Evolutionary conservation across 2,888 invertebrate genomes (phyloP).

Genomic region (Syrista parreyssii): DNA sequence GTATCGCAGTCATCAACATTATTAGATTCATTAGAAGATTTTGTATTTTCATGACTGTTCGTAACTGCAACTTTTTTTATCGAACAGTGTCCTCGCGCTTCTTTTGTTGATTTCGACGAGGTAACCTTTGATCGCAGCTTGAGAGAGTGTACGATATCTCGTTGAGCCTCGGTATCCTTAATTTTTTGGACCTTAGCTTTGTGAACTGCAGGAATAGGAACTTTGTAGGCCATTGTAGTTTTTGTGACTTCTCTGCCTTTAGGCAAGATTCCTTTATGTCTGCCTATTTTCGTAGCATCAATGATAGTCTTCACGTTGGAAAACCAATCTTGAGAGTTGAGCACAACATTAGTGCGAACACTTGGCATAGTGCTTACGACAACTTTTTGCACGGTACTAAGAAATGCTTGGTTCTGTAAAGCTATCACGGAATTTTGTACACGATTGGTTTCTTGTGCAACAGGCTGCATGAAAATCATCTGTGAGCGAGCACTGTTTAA

Average conservation of each 20-base stretch:
- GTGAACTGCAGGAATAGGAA: slow-evolving; percentile 62
- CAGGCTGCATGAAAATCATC: slow-evolving; percentile 62
- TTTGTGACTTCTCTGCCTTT: slow-evolving; percentile 61
- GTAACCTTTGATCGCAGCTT: not conserved
- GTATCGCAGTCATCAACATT: not conserved
- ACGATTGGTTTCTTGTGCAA: slow-evolving; percentile 40
- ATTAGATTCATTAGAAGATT: slow-evolving; percentile 21
- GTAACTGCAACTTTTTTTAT: slow-evolving; percentile 4
- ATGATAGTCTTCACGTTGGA: slow-evolving; percentile 61
- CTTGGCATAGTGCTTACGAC: slow-evolving; percentile 53
- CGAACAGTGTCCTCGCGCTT: slow-evolving; percentile 36
- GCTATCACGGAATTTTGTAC: slow-evolving; percentile 54
- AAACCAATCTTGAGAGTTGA: slow-evolving; percentile 59
- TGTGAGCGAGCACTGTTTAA: slow-evolving; percentile 57
- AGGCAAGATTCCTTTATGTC: slow-evolving; percentile 60
- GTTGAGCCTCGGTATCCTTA: slow-evolving; percentile 33
- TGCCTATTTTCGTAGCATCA: slow-evolving; percentile 59
- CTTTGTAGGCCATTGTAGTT: slow-evolving; percentile 63
- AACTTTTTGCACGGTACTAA: slow-evolving; percentile 56
- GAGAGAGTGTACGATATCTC: not conserved
- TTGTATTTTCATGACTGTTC: slow-evolving; percentile 1
- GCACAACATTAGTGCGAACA: slow-evolving; percentile 51
- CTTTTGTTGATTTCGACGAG: slow-evolving; percentile 24
- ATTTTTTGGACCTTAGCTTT: slow-evolving; percentile 51
- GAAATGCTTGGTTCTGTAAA: slow-evolving; percentile 52